phyloP scores from a whole-genome alignment of 2,888 invertebrate species.

The Anodontia alba region DNA sequence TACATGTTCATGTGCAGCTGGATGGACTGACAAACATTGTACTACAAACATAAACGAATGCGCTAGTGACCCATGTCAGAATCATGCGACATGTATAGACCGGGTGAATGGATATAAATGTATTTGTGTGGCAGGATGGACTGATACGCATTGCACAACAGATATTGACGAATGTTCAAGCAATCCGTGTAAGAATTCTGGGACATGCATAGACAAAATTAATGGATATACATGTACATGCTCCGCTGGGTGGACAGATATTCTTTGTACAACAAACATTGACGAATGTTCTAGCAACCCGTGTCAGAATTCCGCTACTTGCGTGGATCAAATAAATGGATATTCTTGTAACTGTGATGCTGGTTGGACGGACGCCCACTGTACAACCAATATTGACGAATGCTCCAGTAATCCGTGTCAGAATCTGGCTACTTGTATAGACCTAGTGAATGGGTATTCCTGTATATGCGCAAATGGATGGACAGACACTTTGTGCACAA shows the following conservation, averaged over 20 bases:
- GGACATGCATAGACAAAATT: not conserved
- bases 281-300: slow-evolving; percentile 44
- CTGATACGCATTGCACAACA: not conserved
- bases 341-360: slow-evolving; percentile 41
- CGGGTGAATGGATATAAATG: not conserved
- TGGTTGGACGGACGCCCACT: slow-evolving; percentile 37
- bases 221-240: slow-evolving; percentile 26
- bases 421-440: slow-evolving; percentile 29
- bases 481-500: slow-evolving; percentile 38
- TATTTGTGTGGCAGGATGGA: not conserved
- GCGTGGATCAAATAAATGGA: slow-evolving; percentile 24
- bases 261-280: slow-evolving; percentile 16
- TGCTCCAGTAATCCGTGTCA: slow-evolving; percentile 27
- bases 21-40: not conserved
- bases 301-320: slow-evolving; percentile 43
- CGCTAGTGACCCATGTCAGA: not conserved
- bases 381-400: slow-evolving; percentile 31
- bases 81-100: not conserved
- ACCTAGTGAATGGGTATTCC: slow-evolving; percentile 39
- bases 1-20: not conserved
- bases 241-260: slow-evolving; percentile 26
- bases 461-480: slow-evolving; percentile 43
- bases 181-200: not conserved
- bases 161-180: not conserved
- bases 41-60: not conserved